Evolutionary conservation across 2,113 vertebrate species (phyloP), one percentile per base, ranked within the genome.

Genomic region (Nesogale talazaci): DNA sequence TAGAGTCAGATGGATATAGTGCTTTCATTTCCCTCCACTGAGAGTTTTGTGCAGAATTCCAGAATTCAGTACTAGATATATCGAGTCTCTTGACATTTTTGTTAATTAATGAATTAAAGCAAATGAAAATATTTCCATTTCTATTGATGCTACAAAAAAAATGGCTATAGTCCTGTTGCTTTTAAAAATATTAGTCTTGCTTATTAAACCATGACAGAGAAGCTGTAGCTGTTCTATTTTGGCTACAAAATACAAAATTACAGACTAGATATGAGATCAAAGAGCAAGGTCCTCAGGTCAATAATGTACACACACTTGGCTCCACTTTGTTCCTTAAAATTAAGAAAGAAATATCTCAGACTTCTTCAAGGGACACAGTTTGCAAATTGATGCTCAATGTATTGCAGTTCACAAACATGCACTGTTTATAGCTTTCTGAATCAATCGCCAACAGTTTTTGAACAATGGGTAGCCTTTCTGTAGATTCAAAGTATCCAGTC

Each of bases 141-240:
- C 94, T 89, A 84, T 52, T 89, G 70, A 72, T 82, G 20, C 72
- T 14, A 52, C 0, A 15, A 72, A 92, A 90, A 93, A 19, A 86
- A 95, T 93, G 94, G 97, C 96, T 97, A 94, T 95, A 83, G 83
- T 96, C 91, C 95, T 92, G 52, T 89, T 90, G 82, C 1, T 31
- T 88, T 90, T 93, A 95, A 93, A 95, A 93, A 92, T 80, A 90
- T 23, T 84, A 1, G 78, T 88, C 42, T 86, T 90, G 12, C 78
- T 93, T 57, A 34, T 65, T 89, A 56, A 42, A 61, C 78, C 86
- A 94, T 91, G 92, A 97, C 97, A 96, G 29, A 92, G 83, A 77
- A 97, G 84, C 20, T 77, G 36, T 8, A 87, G 90, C 59, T 88
- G 65, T n/a, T 91, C 80, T 75, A 31, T 74, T 78, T 86, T 86